Conservation (phyloP, 2,113 vertebrate species). For the Tringa solitaria region DNA sequence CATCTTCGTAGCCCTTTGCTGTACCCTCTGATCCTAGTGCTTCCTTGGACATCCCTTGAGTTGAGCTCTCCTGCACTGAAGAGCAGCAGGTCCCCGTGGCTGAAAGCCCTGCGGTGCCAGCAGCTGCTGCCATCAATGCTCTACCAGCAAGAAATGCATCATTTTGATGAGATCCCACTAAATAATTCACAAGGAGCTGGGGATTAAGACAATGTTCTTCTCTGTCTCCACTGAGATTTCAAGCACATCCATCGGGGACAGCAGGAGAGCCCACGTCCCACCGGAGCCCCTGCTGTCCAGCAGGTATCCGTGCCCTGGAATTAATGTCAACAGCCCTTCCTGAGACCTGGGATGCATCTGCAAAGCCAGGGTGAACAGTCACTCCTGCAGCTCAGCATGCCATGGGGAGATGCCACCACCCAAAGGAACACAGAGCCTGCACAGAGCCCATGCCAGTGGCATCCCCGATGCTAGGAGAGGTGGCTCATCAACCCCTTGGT, state of each 20-base stretch:
- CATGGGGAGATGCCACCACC: not conserved
- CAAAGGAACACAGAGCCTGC: not conserved
- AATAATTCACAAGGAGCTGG: slow-evolving; percentile 67
- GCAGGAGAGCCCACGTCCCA: slow-evolving; percentile 29
- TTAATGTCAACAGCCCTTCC: fast-evolving
- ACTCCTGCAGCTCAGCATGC: not conserved
- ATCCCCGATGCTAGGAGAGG: not conserved
- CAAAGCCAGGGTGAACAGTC: not conserved
- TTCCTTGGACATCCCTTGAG: not conserved
- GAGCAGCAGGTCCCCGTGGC: not conserved
- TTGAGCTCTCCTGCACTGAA: not conserved
- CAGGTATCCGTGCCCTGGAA: not conserved
- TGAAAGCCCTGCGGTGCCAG: slow-evolving; percentile 42
- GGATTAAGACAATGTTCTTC: slow-evolving; percentile 67
- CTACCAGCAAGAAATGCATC: slow-evolving; percentile 63
- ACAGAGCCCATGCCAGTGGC: not conserved
- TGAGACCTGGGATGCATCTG: fast-evolving
- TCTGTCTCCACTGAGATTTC: slow-evolving; percentile 51
- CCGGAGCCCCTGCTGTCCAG: not conserved
- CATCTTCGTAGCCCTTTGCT: too few species aligned
- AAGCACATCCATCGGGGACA: slow-evolving; percentile 48
- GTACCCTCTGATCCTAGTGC: not conserved
- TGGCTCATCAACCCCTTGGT: not conserved
- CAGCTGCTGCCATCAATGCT: slow-evolving; percentile 36
- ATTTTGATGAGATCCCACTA: slow-evolving; percentile 65